Evolutionary conservation across 1,140 invertebrate genomes (phyloP).

Genomic region (Lucilia cuprina): DNA sequence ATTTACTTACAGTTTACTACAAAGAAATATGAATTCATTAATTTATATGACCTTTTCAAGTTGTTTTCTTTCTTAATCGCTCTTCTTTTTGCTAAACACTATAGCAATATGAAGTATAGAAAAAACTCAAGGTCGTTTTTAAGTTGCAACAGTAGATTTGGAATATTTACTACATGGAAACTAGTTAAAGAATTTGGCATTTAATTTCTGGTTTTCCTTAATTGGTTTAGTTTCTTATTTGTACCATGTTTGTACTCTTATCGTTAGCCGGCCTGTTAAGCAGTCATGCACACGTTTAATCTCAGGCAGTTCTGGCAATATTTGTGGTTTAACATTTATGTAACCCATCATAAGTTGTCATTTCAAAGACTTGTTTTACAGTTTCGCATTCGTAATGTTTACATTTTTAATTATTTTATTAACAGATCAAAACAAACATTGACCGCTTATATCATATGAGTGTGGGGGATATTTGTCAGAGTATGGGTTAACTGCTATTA

Average conservation of each 20-base stretch:
- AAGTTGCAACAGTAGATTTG: no score
- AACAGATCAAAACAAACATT: background rate
- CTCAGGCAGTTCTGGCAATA: background rate
- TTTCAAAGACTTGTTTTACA: background rate
- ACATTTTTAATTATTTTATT: constrained; percentile 14
- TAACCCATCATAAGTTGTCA: background rate
- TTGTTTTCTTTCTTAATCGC: background rate
- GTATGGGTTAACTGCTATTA: no score
- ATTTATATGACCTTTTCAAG: background rate
- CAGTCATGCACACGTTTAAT: background rate
- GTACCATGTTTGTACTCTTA: background rate
- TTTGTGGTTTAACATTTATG: background rate
- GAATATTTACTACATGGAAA: background rate
- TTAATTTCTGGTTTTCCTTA: background rate
- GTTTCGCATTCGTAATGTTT: background rate
- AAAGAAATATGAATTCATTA: background rate
- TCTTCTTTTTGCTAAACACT: background rate
- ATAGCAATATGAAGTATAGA: background rate
- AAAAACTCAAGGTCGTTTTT: background rate
- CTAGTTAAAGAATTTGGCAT: background rate
- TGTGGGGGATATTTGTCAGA: background rate
- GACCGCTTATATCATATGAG: background rate
- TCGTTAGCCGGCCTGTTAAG: background rate
- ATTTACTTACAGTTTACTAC: background rate
- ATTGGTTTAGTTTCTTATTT: background rate